Evolutionary conservation across 2,888 invertebrate species (phyloP).

Genomic region (Cremastinae sp.): DNA sequence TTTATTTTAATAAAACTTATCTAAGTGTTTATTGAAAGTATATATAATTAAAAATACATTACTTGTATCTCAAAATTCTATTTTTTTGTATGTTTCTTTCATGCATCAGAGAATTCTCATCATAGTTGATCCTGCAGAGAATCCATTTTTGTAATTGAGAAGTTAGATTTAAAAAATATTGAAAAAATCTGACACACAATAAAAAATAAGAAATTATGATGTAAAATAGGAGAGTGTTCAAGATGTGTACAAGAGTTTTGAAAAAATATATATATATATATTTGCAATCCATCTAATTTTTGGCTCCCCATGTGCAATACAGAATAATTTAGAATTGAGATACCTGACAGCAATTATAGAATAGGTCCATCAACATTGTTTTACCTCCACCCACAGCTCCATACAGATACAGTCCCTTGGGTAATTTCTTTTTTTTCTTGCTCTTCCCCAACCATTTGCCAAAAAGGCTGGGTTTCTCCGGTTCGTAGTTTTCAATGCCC

Average conservation of each 20-base stretch:
- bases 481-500: slow-evolving; percentile 84
- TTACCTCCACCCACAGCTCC: slow-evolving; percentile 98
- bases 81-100: too few species aligned
- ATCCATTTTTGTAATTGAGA: too few species aligned
- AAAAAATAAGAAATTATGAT: too few species aligned
- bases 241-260: not conserved
- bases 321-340: slow-evolving; percentile 57
- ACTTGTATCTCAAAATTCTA: too few species aligned
- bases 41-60: too few species aligned
- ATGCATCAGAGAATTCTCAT: too few species aligned
- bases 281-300: slow-evolving; percentile 7
- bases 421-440: slow-evolving; percentile 80
- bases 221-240: not conserved
- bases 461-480: slow-evolving; percentile 81
- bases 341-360: slow-evolving; percentile 89
- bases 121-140: too few species aligned
- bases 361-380: slow-evolving; percentile 99
- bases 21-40: too few species aligned
- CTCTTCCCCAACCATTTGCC: slow-evolving; percentile 80
- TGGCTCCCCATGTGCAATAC: slow-evolving; percentile 69
- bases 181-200: too few species aligned
- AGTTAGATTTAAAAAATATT: too few species aligned
- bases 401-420: slow-evolving; percentile 92
- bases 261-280: not conserved
- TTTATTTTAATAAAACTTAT: slow-evolving; percentile 1